Evolutionary conservation across 2,113 vertebrate species (phyloP).

Genomic region (Columbina picui): DNA sequence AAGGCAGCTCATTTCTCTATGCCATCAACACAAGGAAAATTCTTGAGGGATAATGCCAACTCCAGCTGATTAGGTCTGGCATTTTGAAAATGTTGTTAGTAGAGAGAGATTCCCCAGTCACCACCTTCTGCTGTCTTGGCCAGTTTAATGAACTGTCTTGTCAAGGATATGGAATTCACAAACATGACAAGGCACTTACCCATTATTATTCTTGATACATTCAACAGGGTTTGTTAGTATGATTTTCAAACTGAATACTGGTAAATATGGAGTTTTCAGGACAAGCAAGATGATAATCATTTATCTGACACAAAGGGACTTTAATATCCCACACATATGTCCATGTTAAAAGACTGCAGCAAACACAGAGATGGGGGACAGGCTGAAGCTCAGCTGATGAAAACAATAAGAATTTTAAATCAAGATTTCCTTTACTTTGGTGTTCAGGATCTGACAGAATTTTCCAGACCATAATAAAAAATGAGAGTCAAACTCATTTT

Average conservation of each 20-base stretch:
- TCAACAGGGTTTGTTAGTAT: neutral
- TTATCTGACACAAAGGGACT: neutral
- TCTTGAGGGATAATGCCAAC: constrained; percentile 13
- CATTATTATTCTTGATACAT: neutral
- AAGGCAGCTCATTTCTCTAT: constrained; percentile 42
- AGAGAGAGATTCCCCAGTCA: constrained; percentile 6
- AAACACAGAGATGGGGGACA: neutral
- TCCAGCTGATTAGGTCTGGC: constrained; percentile 36
- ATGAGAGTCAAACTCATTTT: neutral
- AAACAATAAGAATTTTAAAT: neutral
- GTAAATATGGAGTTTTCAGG: neutral
- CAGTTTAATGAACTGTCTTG: neutral
- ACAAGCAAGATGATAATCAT: neutral
- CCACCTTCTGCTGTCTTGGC: neutral
- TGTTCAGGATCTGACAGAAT: neutral
- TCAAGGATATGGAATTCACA: neutral
- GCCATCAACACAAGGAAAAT: neutral
- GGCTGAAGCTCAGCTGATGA: neutral
- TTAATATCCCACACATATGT: neutral
- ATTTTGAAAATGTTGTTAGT: constrained; percentile 49
- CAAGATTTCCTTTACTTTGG: neutral
- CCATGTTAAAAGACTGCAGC: neutral
- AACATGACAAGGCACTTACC: neutral
- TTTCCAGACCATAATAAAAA: neutral
- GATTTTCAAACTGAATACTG: neutral